These are phyloP conservation scores for Nesoenas mayeri DNA, from an alignment of 2,113 vertebrate genomes.

Conservation along the genomic window DNA sequence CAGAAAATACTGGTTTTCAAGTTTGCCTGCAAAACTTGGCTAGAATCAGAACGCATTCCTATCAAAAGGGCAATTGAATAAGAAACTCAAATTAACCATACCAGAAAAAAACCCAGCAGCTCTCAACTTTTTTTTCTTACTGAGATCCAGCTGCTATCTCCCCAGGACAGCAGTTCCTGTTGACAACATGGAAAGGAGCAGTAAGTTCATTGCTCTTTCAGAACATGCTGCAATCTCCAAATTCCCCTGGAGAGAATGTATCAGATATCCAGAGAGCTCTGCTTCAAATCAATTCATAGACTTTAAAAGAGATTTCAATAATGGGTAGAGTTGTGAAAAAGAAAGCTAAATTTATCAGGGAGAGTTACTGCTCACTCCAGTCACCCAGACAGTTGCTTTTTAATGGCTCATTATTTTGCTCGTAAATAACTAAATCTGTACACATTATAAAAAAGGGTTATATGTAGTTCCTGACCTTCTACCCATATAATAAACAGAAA, in stretches of 20 bases:
- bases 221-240: neutral
- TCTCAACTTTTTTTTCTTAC: neutral
- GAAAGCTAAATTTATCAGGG: neutral
- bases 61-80: neutral
- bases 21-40: neutral
- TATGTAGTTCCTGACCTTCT: neutral
- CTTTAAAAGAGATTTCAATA: constrained; percentile 20
- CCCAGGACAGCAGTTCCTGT: neutral
- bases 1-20: neutral
- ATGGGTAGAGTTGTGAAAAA: neutral
- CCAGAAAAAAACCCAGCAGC: neutral
- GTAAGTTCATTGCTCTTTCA: neutral
- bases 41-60: neutral
- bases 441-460: neutral
- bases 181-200: neutral
- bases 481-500: neutral
- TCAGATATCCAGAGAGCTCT: neutral
- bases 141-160: neutral
- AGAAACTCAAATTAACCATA: neutral
- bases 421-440: neutral
- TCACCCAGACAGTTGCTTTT: neutral
- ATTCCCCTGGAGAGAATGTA: neutral
- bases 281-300: constrained; percentile 29
- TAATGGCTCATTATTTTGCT: neutral
- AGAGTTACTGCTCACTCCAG: neutral